A percentile compares a stretch with the other conserved stretches of the same genome.
These are phyloP conservation scores for Ceratoteleas bidentatus DNA, from an alignment of 1,140 invertebrate genomes.

Conservation along the genomic window DNA sequence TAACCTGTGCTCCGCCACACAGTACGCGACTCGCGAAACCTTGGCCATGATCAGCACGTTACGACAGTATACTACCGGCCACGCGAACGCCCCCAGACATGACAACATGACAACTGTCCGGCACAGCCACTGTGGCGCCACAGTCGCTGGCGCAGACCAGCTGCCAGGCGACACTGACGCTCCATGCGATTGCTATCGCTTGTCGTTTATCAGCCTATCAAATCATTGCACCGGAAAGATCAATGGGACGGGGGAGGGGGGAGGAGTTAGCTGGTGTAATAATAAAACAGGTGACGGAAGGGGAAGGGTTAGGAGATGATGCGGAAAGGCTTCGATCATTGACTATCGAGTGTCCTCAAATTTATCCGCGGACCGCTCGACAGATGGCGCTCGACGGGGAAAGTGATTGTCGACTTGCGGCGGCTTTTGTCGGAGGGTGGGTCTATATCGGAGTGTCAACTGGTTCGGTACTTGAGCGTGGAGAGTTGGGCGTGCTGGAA, in stretches of 20 bases:
- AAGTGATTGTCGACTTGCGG: too few species aligned
- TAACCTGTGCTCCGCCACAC: too few species aligned
- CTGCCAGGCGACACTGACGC: constrained; percentile 12
- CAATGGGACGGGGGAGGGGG: too few species aligned
- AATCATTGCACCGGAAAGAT: too few species aligned
- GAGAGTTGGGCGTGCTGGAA: too few species aligned
- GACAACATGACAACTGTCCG: constrained; percentile 24
- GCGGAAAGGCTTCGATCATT: background rate
- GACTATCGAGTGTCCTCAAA: background rate
- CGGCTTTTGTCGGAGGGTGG: too few species aligned
- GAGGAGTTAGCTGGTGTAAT: constrained; percentile 1
- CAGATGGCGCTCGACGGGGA: too few species aligned
- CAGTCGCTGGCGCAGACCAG: background rate
- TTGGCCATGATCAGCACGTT: constrained; percentile 23
- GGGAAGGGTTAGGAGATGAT: background rate
- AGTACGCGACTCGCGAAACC: too few species aligned
- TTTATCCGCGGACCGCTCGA: too few species aligned
- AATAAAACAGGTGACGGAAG: constrained; percentile 45
- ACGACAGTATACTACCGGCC: constrained; percentile 21
- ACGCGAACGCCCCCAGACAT: constrained; percentile 22
- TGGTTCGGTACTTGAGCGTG: too few species aligned
- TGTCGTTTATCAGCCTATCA: constrained; percentile 31
- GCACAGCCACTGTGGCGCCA: background rate
- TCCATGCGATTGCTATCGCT: constrained; percentile 12
- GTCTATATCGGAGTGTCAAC: too few species aligned